phyloP scores from a whole-genome alignment of 2,797 vertebrate species.

The Triplophysa bombifrons region DNA sequence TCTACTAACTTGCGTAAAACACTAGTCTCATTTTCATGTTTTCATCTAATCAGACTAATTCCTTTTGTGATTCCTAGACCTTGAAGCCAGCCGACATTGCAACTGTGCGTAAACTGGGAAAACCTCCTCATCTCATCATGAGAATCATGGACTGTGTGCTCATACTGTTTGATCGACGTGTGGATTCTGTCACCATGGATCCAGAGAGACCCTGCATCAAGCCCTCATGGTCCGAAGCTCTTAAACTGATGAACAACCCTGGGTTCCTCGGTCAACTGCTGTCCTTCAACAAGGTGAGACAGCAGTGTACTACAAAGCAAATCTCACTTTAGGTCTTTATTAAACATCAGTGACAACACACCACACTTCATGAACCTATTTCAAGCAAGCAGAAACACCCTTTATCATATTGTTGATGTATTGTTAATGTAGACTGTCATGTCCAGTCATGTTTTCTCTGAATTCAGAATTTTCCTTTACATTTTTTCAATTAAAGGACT shows the following conservation, averaged over 20 bases:
- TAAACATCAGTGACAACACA: background rate
- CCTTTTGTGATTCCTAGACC: slow-evolving; percentile 71
- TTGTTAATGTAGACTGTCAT: background rate
- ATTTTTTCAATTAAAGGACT: slow-evolving; percentile 70
- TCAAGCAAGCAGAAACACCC: background rate
- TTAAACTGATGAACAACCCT: slow-evolving; percentile 86
- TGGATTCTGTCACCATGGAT: slow-evolving; percentile 77
- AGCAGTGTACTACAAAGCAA: background rate
- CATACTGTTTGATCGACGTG: slow-evolving; percentile 83
- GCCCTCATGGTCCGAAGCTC: slow-evolving; percentile 83
- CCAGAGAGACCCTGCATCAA: slow-evolving; percentile 73
- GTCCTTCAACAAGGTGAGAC: slow-evolving; percentile 80
- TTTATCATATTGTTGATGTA: background rate
- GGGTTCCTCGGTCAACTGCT: slow-evolving; percentile 81
- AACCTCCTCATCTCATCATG: slow-evolving; percentile 89
- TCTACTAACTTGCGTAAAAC: background rate
- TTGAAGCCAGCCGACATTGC: slow-evolving; percentile 86
- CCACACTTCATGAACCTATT: background rate
- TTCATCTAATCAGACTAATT: background rate
- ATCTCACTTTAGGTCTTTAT: background rate
- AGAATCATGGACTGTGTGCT: slow-evolving; percentile 87
- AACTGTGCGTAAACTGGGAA: slow-evolving; percentile 85
- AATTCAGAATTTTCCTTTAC: too few species aligned
- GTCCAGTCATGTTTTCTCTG: too few species aligned
- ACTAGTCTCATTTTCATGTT: background rate